These are phyloP conservation scores for Masticophis lateralis DNA, from an alignment of 2,797 vertebrate genomes.

Conservation along the genomic window DNA sequence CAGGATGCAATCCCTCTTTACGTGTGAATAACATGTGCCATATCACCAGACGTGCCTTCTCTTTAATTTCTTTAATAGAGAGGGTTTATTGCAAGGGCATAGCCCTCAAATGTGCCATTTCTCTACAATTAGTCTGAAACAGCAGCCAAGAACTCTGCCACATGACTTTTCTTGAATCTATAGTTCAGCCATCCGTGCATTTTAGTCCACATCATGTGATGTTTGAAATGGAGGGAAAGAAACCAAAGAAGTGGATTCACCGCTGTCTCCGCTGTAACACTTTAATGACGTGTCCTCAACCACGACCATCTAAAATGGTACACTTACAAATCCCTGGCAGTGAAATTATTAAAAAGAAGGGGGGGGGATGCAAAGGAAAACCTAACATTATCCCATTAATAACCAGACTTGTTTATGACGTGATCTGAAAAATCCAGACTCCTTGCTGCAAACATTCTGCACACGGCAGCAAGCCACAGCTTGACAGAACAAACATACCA, in stretches of 20 bases:
- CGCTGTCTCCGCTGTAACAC: conserved; percentile 4
- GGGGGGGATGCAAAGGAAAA: neutral
- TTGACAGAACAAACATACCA: conserved; percentile 52
- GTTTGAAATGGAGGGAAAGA: conserved; percentile 33
- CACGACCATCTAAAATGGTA: neutral
- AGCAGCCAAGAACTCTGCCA: no score
- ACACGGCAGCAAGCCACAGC: conserved; percentile 50
- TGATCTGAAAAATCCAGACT: conserved; percentile 36
- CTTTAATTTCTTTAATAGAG: neutral
- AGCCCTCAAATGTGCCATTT: neutral
- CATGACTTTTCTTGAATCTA: neutral
- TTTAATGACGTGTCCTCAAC: conserved; percentile 11
- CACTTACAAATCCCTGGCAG: neutral
- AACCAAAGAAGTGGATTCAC: conserved; percentile 18
- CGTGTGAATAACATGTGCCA: neutral
- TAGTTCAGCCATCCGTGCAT: neutral
- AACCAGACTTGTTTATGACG: conserved; percentile 27
- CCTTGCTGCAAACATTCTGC: conserved; percentile 45
- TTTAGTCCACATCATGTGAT: neutral
- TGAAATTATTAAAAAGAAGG: conserved; percentile 6
- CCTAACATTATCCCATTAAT: conserved; percentile 9
- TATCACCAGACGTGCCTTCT: neutral
- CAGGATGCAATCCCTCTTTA: neutral
- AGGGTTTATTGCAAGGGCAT: neutral
- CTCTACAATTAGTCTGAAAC: neutral